phyloP scores from a whole-genome alignment of 2,888 invertebrate genomes.

The Archaeoteleia sp. region DNA sequence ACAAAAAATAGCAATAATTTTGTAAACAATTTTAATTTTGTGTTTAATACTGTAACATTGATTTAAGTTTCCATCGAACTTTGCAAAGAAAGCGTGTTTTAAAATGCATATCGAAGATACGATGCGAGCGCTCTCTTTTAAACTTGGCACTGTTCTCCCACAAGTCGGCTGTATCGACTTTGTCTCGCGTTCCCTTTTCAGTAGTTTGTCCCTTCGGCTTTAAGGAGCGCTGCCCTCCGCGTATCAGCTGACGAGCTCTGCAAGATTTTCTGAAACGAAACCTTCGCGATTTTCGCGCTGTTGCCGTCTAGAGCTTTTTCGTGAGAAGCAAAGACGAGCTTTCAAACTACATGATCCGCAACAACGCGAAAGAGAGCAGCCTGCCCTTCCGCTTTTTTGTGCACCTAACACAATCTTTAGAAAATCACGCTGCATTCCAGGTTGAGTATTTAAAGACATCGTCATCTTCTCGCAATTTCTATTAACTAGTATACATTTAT shows the following conservation, averaged over 20 bases:
- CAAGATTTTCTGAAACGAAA: slow-evolving; percentile 32
- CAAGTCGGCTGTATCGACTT: slow-evolving; percentile 35
- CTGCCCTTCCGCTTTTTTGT: slow-evolving; percentile 48
- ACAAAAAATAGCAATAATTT: too few species aligned
- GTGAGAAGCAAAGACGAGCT: slow-evolving; percentile 42
- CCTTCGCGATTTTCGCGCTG: slow-evolving; percentile 36
- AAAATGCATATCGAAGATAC: slow-evolving; percentile 11
- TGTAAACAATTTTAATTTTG: not conserved
- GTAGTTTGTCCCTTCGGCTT: slow-evolving; percentile 57
- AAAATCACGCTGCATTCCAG: slow-evolving; percentile 42
- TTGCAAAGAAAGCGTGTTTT: slow-evolving; percentile 1
- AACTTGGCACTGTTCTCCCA: slow-evolving; percentile 34
- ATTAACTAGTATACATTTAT: too few species aligned
- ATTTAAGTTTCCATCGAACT: not conserved
- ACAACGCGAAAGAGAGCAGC: slow-evolving; percentile 25
- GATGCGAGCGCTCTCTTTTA: slow-evolving; percentile 21
- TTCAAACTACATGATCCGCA: slow-evolving; percentile 36
- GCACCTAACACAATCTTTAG: slow-evolving; percentile 40
- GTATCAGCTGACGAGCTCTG: slow-evolving; percentile 55
- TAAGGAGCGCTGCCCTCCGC: slow-evolving; percentile 61
- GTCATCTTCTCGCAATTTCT: slow-evolving; percentile 15
- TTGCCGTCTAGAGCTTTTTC: slow-evolving; percentile 30
- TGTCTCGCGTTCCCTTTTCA: slow-evolving; percentile 17
- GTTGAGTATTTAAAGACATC: slow-evolving; percentile 24
- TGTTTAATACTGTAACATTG: not conserved